Evolutionary conservation across 1,140 invertebrate genomes (phyloP).

Genomic region (Brachionus plicatilis): DNA sequence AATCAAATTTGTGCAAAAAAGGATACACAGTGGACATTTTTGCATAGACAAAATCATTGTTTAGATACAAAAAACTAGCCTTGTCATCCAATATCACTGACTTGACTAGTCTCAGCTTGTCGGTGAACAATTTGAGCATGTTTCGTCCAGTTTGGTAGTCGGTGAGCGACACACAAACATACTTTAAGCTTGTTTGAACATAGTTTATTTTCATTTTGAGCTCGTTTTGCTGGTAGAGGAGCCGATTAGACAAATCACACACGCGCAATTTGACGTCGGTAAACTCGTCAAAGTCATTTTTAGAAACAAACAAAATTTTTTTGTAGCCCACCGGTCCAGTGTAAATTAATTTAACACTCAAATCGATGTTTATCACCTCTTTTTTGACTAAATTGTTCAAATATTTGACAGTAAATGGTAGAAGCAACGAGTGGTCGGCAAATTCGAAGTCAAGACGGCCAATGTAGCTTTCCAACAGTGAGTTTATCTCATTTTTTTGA

Average conservation of each 20-base stretch:
- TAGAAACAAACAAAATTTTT: not conserved
- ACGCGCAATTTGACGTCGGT: not conserved
- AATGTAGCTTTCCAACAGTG: not conserved
- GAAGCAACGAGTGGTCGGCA: not conserved
- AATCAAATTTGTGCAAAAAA: constrained; percentile 17
- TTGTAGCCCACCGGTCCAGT: not conserved
- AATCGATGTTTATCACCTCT: not conserved
- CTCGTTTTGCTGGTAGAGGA: not conserved
- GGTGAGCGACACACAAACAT: not conserved
- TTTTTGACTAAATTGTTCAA: not conserved
- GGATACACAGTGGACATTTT: not conserved
- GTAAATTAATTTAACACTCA: not conserved
- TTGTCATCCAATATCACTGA: not conserved
- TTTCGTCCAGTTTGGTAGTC: not conserved
- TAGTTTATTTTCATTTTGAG: not conserved
- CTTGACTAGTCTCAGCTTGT: not conserved
- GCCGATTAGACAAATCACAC: not conserved
- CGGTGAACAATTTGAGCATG: not conserved
- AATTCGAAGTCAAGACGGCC: not conserved
- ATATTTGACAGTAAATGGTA: not conserved
- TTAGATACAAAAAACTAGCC: not conserved
- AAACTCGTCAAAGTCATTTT: not conserved
- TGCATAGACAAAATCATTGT: not conserved
- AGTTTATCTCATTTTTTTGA: constrained; percentile 10
- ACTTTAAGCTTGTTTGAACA: not conserved